Conservation (phyloP, 1,140 invertebrate genomes). For the Notospermus geniculatus region DNA sequence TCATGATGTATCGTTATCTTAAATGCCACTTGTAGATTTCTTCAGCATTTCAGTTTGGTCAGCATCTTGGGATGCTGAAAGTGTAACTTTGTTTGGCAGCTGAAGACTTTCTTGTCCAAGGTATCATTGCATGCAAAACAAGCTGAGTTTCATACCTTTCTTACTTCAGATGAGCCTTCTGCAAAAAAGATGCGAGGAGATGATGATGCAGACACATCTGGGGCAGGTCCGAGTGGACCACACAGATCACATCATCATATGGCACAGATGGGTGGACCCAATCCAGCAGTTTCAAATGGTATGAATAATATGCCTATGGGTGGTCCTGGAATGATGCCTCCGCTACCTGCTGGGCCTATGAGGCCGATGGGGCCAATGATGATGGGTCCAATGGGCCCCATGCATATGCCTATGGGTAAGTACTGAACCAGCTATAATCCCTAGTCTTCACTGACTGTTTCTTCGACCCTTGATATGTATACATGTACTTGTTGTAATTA, state of each 20-base stretch:
- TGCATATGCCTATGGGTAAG: conserved; percentile 61
- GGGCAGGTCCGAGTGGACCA: conserved; percentile 10
- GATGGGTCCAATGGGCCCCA: conserved; percentile 67
- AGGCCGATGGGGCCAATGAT: conserved; percentile 61
- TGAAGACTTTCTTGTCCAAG: too few relatives aligned
- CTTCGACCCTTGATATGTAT: too few relatives aligned
- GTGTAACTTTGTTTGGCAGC: too few relatives aligned
- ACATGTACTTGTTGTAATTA: too few relatives aligned
- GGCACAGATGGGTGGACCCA: conserved; percentile 28
- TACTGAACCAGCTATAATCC: background rate
- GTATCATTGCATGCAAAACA: too few relatives aligned
- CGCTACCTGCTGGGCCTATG: conserved; percentile 52
- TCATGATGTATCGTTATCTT: too few relatives aligned
- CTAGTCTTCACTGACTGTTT: too few relatives aligned
- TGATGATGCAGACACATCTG: conserved; percentile 19
- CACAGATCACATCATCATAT: background rate
- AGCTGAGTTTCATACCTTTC: background rate
- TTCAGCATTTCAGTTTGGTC: too few relatives aligned
- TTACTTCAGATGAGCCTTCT: conserved; percentile 18
- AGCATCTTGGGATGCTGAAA: too few relatives aligned
- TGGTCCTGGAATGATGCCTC: conserved; percentile 13
- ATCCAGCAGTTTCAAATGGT: conserved; percentile 57
- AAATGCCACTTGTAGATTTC: too few relatives aligned
- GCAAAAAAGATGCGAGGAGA: conserved; percentile 43
- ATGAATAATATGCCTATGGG: conserved; percentile 55